These are phyloP conservation scores for Xestia c-nigrum DNA, from an alignment of 2,888 invertebrate species.

Conservation along the genomic window DNA sequence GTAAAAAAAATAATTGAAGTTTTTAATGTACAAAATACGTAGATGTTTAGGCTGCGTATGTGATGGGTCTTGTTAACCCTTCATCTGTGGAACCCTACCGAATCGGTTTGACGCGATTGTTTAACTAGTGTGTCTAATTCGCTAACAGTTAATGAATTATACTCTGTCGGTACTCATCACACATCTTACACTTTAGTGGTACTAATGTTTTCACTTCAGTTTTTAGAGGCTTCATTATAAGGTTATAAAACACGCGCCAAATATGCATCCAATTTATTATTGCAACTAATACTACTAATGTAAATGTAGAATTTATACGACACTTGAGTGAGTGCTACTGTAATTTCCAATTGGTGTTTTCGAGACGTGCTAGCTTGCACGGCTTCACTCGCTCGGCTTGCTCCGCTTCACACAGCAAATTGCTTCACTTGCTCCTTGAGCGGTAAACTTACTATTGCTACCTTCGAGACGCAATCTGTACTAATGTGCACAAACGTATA, in stretches of 20 bases:
- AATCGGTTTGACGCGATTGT: too few relatives aligned
- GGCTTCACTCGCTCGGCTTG: constrained; percentile 59
- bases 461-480: constrained; percentile 49
- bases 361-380: constrained; percentile 65
- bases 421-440: constrained; percentile 65
- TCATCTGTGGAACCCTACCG: too few relatives aligned
- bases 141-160: too few relatives aligned
- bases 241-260: neutral
- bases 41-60: neutral
- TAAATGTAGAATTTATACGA: constrained; percentile 34
- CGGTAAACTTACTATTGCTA: constrained; percentile 55
- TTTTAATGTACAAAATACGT: neutral
- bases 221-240: neutral
- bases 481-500: constrained; percentile 2
- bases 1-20: too few relatives aligned
- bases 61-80: neutral
- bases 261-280: constrained; percentile 10
- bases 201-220: neutral
- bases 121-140: too few relatives aligned
- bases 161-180: too few relatives aligned
- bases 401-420: constrained; percentile 67
- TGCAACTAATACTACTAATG: neutral
- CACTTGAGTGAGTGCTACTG: constrained; percentile 47
- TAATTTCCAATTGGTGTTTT: constrained; percentile 68
- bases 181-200: neutral